Base-by-base conservation (phyloP, 2,797 vertebrate species). In the Aldrovandia affinis region DNA sequence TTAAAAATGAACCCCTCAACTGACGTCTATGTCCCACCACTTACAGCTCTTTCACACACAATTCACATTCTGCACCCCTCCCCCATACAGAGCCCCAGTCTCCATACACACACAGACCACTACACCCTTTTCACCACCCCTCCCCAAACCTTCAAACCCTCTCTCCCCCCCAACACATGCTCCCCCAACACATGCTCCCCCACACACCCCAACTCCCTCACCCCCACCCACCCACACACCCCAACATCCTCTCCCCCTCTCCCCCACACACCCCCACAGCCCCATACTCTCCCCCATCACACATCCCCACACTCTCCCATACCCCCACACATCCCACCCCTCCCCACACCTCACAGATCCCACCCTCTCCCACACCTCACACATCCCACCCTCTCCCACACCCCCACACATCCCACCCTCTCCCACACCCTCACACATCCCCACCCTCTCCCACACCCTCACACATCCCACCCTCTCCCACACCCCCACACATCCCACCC, bases 61-160 rank as follows among this genome's bases (percentile, higher is more conserved):
- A n/a, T n/a, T n/a, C n/a, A n/a, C n/a, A n/a, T n/a, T n/a, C n/a
- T n/a, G n/a, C n/a, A n/a, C n/a, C n/a, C n/a, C n/a, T n/a, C n/a
- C n/a, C n/a, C n/a, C n/a, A n/a, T n/a, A n/a, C 65, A 83, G 30
- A 83, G 47, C 63, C 65, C 81, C 52, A 68, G 25, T 5, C 63
- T 65, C 80, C 7, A 30, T 33, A 25, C 36, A 39, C 33, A 15
- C 52, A 75, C 70, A 75, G 2, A n/a, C n/a, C n/a, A n/a, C n/a
- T n/a, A n/a, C n/a, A n/a, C n/a, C n/a, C n/a, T n/a, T n/a, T n/a
- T 18, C 59, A 65, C n/a, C n/a, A n/a, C 2, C 20, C n/a, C 36
- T 15, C 10, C 70, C 39, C 63, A 52, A 15, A 20, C 36, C 55
- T 98, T 99, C 93, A 99, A 98, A 95, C 94, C 98, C 99, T 93